Evolutionary conservation across 2,888 invertebrate genomes (phyloP).

Genomic region (Thecocarcelia acutangulata): DNA sequence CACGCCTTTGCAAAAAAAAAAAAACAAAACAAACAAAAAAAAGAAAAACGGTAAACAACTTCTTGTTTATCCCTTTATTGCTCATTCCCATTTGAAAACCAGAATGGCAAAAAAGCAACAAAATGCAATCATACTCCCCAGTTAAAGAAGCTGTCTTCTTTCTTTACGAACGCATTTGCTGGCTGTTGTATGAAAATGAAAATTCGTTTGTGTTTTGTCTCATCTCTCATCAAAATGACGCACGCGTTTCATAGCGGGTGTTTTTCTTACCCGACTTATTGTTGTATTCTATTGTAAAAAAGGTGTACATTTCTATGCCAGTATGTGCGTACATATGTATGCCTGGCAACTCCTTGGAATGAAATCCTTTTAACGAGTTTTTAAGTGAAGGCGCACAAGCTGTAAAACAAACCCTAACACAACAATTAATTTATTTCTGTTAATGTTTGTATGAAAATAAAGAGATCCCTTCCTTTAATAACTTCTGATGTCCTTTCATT

Average conservation of each 20-base stretch:
- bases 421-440: constrained; percentile 76
- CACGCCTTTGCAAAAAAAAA: constrained; percentile 66
- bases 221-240: constrained; percentile 54
- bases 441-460: constrained; percentile 30
- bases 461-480: background rate
- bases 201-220: constrained; percentile 51
- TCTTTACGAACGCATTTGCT: constrained; percentile 51
- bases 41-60: constrained; percentile 7
- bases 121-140: constrained; percentile 42
- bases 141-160: constrained; percentile 62
- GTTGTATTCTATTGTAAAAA: constrained; percentile 23
- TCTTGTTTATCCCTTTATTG: constrained; percentile 48
- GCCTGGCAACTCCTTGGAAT: constrained; percentile 34
- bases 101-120: constrained; percentile 11
- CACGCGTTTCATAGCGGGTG: constrained; percentile 74
- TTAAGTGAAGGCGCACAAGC: constrained; percentile 35
- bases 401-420: constrained; percentile 37
- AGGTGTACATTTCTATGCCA: too few relatives aligned
- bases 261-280: constrained; percentile 43
- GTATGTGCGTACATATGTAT: background rate
- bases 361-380: constrained; percentile 29
- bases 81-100: constrained; percentile 53
- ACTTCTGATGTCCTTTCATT: constrained; percentile 40
- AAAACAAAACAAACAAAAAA: constrained; percentile 3
- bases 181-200: constrained; percentile 19